Conservation (phyloP, 2,888 invertebrate species). For the Serripes groenlandicus region DNA sequence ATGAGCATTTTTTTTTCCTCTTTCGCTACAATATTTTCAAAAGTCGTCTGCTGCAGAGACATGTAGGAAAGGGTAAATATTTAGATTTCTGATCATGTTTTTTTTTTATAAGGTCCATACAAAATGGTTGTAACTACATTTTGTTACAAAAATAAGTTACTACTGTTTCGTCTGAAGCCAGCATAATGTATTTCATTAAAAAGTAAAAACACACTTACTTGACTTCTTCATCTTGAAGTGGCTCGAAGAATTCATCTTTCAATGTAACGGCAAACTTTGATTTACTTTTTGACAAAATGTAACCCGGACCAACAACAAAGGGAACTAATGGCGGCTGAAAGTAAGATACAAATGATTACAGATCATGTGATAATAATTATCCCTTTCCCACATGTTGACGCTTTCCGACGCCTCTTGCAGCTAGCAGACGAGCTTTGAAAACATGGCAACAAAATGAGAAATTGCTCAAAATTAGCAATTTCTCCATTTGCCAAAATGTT, state of each 20-base stretch:
- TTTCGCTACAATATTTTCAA: too few relatives aligned
- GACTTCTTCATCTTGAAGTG: conserved; percentile 69
- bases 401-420: not conserved
- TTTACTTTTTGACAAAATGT: conserved; percentile 83
- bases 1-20: too few relatives aligned
- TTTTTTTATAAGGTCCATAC: too few relatives aligned
- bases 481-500: not conserved
- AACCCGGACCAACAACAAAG: conserved; percentile 81
- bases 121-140: too few relatives aligned
- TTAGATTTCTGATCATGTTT: too few relatives aligned
- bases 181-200: too few relatives aligned
- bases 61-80: too few relatives aligned
- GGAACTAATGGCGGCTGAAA: conserved; percentile 78
- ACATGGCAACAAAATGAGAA: not conserved
- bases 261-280: conserved; percentile 81
- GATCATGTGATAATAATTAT: not conserved
- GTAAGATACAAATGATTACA: not conserved
- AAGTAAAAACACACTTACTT: conserved; percentile 73
- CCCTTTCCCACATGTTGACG: not conserved
- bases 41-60: too few relatives aligned
- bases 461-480: not conserved
- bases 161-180: too few relatives aligned
- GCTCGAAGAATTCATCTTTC: conserved; percentile 83
- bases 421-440: not conserved
- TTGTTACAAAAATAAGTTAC: too few relatives aligned